Evolutionary conservation across 2,797 vertebrate species (phyloP).

Genomic region (Falco cherrug): DNA sequence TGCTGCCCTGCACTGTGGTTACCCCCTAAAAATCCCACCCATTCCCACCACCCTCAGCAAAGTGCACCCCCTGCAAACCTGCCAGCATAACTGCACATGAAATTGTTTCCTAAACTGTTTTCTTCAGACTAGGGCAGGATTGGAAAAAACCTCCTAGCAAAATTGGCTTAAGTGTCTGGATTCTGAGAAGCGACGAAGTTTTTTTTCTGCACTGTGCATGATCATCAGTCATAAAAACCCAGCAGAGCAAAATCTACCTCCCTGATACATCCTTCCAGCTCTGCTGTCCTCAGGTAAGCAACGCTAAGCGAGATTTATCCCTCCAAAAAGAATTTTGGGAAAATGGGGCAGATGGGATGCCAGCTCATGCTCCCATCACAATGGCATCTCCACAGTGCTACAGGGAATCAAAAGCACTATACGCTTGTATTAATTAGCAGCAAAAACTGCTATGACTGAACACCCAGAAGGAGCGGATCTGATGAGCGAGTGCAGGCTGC

Average conservation of each 20-base stretch:
- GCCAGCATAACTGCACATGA: accelerated
- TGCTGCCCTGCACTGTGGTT: background rate
- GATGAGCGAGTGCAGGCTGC: background rate
- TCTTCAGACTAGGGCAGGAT: background rate
- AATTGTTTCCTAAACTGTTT: background rate
- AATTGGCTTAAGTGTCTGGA: background rate
- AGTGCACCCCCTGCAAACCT: background rate
- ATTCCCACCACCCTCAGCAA: background rate
- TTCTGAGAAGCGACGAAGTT: background rate
- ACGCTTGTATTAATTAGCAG: constrained; percentile 7
- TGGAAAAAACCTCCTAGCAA: background rate
- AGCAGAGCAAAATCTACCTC: background rate
- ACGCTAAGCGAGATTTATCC: background rate
- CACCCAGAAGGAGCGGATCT: constrained; percentile 12
- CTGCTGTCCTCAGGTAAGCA: constrained; percentile 25
- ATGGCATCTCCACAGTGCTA: background rate
- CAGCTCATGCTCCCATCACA: constrained; percentile 11
- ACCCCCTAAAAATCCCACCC: background rate
- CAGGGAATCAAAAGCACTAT: background rate
- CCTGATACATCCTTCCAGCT: background rate
- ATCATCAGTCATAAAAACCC: background rate
- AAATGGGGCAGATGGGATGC: constrained; percentile 35
- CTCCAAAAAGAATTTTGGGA: background rate
- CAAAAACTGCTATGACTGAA: background rate
- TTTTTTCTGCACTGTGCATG: background rate